Evolutionary conservation across 2,888 invertebrate genomes (phyloP), one percentile per base, ranked within the genome.

Genomic region (Drosophila quinaria): DNA sequence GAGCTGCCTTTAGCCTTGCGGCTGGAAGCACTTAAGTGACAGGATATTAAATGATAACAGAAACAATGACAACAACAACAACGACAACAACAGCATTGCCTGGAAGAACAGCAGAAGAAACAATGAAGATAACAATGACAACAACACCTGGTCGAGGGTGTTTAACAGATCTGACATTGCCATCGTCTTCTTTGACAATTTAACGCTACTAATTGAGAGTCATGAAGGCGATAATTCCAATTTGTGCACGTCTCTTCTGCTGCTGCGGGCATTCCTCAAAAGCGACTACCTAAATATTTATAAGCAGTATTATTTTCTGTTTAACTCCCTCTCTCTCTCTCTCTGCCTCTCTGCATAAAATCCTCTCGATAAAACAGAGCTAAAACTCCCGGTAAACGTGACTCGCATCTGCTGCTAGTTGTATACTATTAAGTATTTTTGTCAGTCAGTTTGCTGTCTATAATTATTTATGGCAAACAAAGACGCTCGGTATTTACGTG

Each of bases 11-110:
- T 29, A 29, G 59, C 55, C 10, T 46, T 37, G 44, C 51, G 66
- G 25, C 35, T 46, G 65, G 62, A 59, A 62, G 47, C 64, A 62
- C 65, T 74, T 70, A 86, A 89, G 80, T 88, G 87, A 86, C 87
- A 87, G 87, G 88, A 86, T 87, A 87, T 87, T 87, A 88, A 89
- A 89, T 86, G 87, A 88, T 90, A 83, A 75, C 84, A 74, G 72
- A 44, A 17, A 56, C 19, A 64, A 8, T 22, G 29, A 8, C 29
- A 29, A 29, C 29, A 71, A 42, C 51, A 46, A 41, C 39, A 51
- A 39, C 17, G 4, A 22, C 22, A 4, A 22, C 25, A 68, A 44
- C 59, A 50, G 54, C 56, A 52, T 61, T 46, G 50, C 42, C 71
- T 17, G 41, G 19, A 39, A 61, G 52, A 71, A 47, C 59, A 59